Conservation (phyloP, 1,140 invertebrate genomes). For the Holcopasites calliopsidis region DNA sequence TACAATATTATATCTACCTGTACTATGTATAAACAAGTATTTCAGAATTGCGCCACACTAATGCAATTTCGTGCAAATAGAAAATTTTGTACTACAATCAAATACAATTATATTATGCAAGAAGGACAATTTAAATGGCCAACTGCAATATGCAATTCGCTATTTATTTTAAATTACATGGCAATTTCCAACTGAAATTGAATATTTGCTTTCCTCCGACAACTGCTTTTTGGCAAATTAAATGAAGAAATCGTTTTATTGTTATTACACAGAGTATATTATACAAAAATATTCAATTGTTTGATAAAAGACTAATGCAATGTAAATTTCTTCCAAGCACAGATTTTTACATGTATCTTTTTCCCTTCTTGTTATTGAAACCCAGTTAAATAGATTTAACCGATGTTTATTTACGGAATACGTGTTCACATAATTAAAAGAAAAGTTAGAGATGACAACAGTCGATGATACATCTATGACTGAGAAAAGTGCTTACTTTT, state of each 20-base stretch:
- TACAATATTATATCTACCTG: not conserved
- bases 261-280: constrained; percentile 12
- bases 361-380: not conserved
- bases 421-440: not conserved
- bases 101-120: not conserved
- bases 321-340: constrained; percentile 12
- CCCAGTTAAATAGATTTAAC: not conserved
- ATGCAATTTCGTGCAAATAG: not conserved
- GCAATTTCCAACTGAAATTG: no score
- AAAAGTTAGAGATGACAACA: constrained; percentile 23
- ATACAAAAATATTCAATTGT: constrained; percentile 19
- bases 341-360: not conserved
- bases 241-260: no score
- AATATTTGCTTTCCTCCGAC: no score
- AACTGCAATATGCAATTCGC: no score
- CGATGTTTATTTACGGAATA: constrained; percentile 3
- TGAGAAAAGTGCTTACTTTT: not conserved
- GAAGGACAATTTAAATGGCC: not conserved
- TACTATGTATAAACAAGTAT: not conserved
- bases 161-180: no score
- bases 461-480: not conserved
- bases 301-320: constrained; percentile 26
- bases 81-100: constrained; percentile 5
- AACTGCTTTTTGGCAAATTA: no score
- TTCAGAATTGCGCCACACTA: not conserved